phyloP scores from a whole-genome alignment of 2,797 vertebrate species.

The Varecia variegata region DNA sequence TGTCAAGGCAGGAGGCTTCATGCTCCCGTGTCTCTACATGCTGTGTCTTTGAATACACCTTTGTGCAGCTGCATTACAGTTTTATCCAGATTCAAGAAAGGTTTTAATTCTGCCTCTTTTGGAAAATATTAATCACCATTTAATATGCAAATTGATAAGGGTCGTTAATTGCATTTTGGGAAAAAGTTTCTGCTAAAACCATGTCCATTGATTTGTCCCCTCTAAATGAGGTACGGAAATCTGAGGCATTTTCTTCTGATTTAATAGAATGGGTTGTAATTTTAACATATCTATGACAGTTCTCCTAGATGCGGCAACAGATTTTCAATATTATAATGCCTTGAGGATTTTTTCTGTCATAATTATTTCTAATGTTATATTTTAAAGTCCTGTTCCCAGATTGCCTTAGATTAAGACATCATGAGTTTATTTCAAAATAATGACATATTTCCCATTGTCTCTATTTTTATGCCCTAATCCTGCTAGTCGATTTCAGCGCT shows the following conservation, averaged over 20 bases:
- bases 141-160: slow-evolving; percentile 27
- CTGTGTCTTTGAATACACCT: neutral
- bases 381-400: neutral
- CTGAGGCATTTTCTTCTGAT: neutral
- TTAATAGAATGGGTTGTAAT: neutral
- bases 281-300: neutral
- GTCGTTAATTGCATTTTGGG: slow-evolving; percentile 14
- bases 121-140: slow-evolving; percentile 9
- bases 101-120: neutral
- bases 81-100: slow-evolving; percentile 5
- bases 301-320: neutral
- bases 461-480: neutral
- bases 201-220: neutral
- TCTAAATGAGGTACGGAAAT: slow-evolving; percentile 12
- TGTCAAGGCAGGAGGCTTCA: neutral
- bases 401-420: neutral
- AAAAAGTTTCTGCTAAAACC: slow-evolving; percentile 19
- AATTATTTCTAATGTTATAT: neutral
- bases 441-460: neutral
- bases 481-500: neutral
- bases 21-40: neutral
- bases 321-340: neutral
- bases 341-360: neutral
- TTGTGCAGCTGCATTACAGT: neutral
- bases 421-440: neutral